These are phyloP conservation scores for Bubo bubo DNA, from an alignment of 2,113 vertebrate genomes.

Conservation along the genomic window DNA sequence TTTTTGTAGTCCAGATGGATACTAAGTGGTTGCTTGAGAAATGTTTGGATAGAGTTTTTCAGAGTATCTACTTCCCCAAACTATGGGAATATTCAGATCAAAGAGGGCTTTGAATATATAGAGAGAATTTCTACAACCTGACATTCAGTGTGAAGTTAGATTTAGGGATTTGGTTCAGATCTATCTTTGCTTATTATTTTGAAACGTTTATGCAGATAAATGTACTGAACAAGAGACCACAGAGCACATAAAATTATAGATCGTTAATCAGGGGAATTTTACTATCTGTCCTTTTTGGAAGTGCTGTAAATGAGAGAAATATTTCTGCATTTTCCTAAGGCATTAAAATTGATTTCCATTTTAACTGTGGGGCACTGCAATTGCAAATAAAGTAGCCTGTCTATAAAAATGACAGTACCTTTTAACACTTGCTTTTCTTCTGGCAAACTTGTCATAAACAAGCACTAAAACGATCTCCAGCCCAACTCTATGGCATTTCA, in stretches of 20 bases:
- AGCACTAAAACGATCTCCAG: background rate
- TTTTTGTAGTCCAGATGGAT: background rate
- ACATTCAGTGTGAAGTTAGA: background rate
- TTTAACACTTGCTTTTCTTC: constrained; percentile 45
- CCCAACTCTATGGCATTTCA: background rate
- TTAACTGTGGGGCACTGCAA: constrained; percentile 51
- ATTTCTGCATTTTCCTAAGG: constrained; percentile 49
- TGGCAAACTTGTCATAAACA: background rate
- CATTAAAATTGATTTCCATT: constrained; percentile 68
- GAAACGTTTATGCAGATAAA: background rate
- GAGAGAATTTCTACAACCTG: background rate
- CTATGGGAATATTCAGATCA: background rate
- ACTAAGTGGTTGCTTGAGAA: background rate
- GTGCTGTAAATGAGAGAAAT: constrained; percentile 67
- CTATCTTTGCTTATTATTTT: background rate
- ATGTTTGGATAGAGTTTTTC: background rate
- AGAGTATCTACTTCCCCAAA: background rate
- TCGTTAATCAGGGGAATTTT: constrained; percentile 47
- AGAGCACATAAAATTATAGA: constrained; percentile 43
- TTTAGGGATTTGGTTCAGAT: background rate
- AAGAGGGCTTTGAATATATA: background rate
- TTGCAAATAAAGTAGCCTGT: constrained; percentile 54
- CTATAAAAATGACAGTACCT: constrained; percentile 31
- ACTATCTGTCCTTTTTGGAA: constrained; percentile 19
- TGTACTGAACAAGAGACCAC: background rate